Percentiles rank a stretch among this genome's conserved stretches.
Conservation (phyloP, 1,140 invertebrate genomes). For the Lasaia peninsularis region DNA sequence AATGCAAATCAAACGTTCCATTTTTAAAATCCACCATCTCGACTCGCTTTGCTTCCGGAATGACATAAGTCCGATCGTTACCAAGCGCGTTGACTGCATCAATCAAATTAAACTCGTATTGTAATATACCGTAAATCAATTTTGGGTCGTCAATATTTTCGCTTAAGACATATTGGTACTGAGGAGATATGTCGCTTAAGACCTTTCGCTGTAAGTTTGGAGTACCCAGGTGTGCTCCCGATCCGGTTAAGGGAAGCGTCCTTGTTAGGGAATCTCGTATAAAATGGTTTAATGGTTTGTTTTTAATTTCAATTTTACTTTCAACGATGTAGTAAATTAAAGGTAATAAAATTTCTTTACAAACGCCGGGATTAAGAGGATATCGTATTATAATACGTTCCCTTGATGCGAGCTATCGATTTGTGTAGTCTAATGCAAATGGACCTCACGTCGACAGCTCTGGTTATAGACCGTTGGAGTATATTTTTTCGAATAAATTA, state of each 20-base stretch:
- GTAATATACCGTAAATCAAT: conserved; percentile 12
- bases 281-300: conserved; percentile 76
- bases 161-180: conserved; percentile 35
- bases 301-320: conserved; percentile 74
- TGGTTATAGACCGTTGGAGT: too few relatives aligned
- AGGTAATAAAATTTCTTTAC: conserved; percentile 43
- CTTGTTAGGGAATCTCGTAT: conserved; percentile 74
- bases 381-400: conserved; percentile 3
- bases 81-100: conserved; percentile 15
- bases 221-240: conserved; percentile 76
- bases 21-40: conserved; percentile 77
- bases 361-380: conserved; percentile 1
- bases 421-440: conserved; percentile 13
- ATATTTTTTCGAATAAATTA: too few relatives aligned
- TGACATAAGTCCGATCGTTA: conserved; percentile 65
- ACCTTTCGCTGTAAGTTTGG: conserved; percentile 71
- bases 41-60: conserved; percentile 70
- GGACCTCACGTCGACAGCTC: not conserved
- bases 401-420: not conserved
- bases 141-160: conserved; percentile 12
- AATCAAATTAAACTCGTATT: conserved; percentile 34
- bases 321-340: conserved; percentile 61
- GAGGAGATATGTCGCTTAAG: conserved; percentile 55
- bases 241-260: conserved; percentile 75
- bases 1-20: conserved; percentile 77